Evolutionary conservation across 1,140 invertebrate species (phyloP), one percentile per base, ranked within the genome.

Genomic region (Antheraea mylitta): DNA sequence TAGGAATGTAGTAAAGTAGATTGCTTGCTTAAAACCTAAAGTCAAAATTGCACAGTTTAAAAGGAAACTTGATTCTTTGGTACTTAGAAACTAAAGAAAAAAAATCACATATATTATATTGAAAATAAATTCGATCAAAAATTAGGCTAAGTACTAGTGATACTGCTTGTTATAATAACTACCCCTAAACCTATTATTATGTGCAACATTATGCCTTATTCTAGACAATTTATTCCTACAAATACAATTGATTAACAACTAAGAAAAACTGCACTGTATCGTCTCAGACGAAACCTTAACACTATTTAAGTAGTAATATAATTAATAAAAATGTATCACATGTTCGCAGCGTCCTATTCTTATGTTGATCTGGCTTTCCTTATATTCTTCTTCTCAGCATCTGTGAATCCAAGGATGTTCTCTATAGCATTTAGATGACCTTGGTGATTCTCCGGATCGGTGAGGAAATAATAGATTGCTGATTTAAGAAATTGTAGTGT

Each of bases 381-480:
- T 78, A 97, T 97, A 81, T 95, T 96, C 67, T 93, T 92, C 79
- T 96, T 96, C 84, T 97, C 96, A 42, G 93, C 93, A 37, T 96
- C 94, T 30, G 94, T 95, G 80, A 96, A 97, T 19, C 96, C 96
- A 72, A 98, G 89, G 76, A 98, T 97, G 87, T 96, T 97, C 86
- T 97, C 96, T 74, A 98, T 97, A 38, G 96, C 97, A 77, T 95
- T 96, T 19, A 97, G 90, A 85, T 98, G 97, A 11, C 96, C 96
- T 76, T 96, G 95, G 69, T 95, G 95, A 82, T 97, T 98, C 79
- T 97, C 96, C 75, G 95, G 96, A 82, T 98, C 96, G 0, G 96
- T 97, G 59, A 98, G 92, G 83, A 97, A 97, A 85, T 98, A 97
- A 83, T 97, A 98, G 77, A 98, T 94, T n/a, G 97, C 96, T 67